phyloP scores from a whole-genome alignment of 2,888 invertebrate genomes.

The Agapostemon virescens region DNA sequence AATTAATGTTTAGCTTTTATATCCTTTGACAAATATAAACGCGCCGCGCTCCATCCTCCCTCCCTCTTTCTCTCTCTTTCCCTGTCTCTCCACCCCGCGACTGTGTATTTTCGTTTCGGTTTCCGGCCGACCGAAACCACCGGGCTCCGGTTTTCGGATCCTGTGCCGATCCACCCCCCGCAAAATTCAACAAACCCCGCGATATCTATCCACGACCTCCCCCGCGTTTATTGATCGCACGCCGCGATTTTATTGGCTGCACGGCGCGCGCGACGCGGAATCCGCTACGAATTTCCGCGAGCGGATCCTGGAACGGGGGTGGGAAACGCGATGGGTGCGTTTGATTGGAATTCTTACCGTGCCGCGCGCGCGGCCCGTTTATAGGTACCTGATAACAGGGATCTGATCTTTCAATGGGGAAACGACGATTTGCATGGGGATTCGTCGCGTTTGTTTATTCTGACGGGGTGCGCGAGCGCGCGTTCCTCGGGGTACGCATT shows the following conservation, averaged over 20 bases:
- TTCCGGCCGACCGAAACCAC: conserved; percentile 23
- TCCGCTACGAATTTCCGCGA: conserved; percentile 4
- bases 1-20: conserved; percentile 63
- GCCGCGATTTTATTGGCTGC: conserved; percentile 23
- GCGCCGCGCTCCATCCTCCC: background rate
- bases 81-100: background rate
- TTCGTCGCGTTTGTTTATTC: background rate
- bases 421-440: background rate
- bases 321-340: background rate
- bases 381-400: background rate
- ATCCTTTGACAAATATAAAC: conserved; percentile 55
- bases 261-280: background rate
- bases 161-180: background rate
- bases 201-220: background rate
- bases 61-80: background rate
- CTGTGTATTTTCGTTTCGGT: conserved; percentile 46
- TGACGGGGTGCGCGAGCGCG: too few species aligned
- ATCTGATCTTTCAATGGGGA: background rate
- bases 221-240: conserved; percentile 22
- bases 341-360: conserved; percentile 11
- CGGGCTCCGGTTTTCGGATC: conserved; percentile 22
- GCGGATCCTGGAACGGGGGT: background rate
- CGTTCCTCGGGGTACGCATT: too few species aligned
- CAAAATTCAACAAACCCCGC: too few species aligned
- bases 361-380: conserved; percentile 1